These are phyloP conservation scores for Eugnorisma glareosa DNA, from an alignment of 2,888 invertebrate species.

Conservation along the genomic window DNA sequence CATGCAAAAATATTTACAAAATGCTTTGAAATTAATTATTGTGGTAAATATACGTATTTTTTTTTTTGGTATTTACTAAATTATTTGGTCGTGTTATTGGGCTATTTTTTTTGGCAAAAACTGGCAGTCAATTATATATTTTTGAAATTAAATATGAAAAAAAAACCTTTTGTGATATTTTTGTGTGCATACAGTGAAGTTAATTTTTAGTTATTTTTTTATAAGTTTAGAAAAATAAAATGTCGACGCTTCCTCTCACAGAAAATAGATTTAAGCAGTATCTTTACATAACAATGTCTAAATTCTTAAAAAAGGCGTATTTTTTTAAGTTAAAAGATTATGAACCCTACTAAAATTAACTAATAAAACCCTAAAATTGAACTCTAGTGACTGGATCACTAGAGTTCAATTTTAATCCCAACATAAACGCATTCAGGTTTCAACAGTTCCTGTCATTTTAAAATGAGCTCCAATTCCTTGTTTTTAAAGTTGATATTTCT, in stretches of 20 bases:
- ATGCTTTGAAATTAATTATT: background rate
- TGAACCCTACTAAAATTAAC: too few relatives aligned
- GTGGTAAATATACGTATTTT: background rate
- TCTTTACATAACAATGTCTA: background rate
- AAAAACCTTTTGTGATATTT: conserved; percentile 13
- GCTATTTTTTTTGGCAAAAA: background rate
- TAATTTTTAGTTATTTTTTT: conserved; percentile 49
- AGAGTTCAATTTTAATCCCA: background rate
- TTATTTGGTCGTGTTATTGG: background rate
- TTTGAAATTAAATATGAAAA: too few relatives aligned
- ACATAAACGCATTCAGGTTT: background rate
- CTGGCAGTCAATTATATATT: background rate
- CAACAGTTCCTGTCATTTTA: background rate
- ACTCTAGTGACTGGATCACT: too few relatives aligned
- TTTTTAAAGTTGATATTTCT: background rate
- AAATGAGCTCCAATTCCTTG: background rate
- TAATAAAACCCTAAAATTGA: too few relatives aligned
- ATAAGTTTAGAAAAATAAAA: conserved; percentile 61
- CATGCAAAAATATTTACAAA: conserved; percentile 48
- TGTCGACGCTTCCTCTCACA: conserved; percentile 42
- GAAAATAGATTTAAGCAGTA: conserved; percentile 26
- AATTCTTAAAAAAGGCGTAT: background rate
- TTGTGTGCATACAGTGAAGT: conserved; percentile 43
- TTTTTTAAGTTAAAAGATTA: background rate
- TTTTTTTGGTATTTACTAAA: background rate